Conservation (phyloP, 2,888 invertebrate genomes). For the Hirudinaria manillensis region DNA sequence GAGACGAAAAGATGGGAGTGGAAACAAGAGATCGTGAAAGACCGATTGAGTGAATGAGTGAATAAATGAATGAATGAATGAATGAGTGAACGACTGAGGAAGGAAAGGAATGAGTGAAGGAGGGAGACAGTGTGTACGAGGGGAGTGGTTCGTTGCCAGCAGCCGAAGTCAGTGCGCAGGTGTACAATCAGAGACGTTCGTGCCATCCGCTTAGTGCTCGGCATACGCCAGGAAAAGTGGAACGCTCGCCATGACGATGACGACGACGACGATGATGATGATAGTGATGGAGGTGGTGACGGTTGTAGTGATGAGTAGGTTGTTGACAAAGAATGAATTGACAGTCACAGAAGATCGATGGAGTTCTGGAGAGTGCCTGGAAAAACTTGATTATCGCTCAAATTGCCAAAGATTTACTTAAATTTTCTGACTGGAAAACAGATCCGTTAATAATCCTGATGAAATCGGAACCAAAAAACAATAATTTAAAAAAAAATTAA, state of each 20-base stretch:
- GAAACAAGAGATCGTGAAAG: background rate
- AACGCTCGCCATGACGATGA: background rate
- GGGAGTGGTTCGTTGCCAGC: background rate
- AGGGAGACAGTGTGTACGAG: background rate
- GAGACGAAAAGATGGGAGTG: background rate
- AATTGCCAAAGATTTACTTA: too few relatives aligned
- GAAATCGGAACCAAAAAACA: too few relatives aligned
- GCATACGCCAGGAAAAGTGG: too few relatives aligned
- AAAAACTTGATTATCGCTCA: too few relatives aligned
- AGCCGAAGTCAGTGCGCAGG: background rate
- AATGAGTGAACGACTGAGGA: too few relatives aligned
- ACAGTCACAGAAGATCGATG: background rate
- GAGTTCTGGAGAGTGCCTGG: too few relatives aligned
- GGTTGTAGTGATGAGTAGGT: background rate
- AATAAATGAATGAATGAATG: too few relatives aligned
- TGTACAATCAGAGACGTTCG: background rate
- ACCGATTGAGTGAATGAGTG: background rate
- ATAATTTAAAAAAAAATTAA: background rate
- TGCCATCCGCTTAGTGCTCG: too few relatives aligned
- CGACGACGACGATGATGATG: slow-evolving; percentile 15
- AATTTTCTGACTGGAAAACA: too few relatives aligned
- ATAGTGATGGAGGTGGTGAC: background rate
- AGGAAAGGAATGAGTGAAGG: background rate
- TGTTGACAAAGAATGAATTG: background rate
- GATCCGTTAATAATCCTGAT: too few relatives aligned